Evolutionary conservation across 2,888 invertebrate genomes (phyloP), one percentile per base, ranked within the genome.

Genomic region (Ochropleura plecta): DNA sequence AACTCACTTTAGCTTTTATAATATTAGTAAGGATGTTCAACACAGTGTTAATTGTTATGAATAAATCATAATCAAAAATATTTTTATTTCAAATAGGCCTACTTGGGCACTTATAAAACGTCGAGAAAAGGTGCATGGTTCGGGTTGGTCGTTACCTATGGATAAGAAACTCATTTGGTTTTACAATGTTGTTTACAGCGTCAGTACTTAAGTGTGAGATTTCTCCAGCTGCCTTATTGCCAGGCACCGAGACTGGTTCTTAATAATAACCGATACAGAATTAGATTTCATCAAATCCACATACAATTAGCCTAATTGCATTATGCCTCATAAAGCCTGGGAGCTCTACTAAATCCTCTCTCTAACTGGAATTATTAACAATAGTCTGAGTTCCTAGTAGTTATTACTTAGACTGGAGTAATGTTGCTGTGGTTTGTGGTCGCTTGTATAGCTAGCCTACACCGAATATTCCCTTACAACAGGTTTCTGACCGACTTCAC

Each of bases 361-460:
- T 14, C 51, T 46, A 62, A 60, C 46, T 63, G 20, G 46, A 48
- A 76, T 51, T 69, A 69, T 66, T 48, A 82, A 48, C 40, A 62
- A 18, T 51, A 66, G 12, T 53, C 82, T 48, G 30, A 66, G 42
- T 66, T 63, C 62, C 81, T 44, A 8, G 42, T 68, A 74, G 63
- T 59, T 48, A 66, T 49, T 53, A 66, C 20, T 20, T 42, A 55
- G 51, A 14, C 51, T 44, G 18, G 51, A 82, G 60, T 70, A 44
- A 70, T 20, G 46, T 66, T 82, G 48, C 60, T 16, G 66, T 44
- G 70, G 78, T 70, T 70, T 70, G 79, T 51, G 78, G 62, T 70
- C 9, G 51, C 7, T 12, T 40, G 16, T 14, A 16, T 40, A 42
- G 16, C 51, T 59, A 18, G 8, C 1, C 9, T 20, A 20, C 14